phyloP scores from a whole-genome alignment of 2,113 vertebrate genomes.

The Anhinga anhinga region DNA sequence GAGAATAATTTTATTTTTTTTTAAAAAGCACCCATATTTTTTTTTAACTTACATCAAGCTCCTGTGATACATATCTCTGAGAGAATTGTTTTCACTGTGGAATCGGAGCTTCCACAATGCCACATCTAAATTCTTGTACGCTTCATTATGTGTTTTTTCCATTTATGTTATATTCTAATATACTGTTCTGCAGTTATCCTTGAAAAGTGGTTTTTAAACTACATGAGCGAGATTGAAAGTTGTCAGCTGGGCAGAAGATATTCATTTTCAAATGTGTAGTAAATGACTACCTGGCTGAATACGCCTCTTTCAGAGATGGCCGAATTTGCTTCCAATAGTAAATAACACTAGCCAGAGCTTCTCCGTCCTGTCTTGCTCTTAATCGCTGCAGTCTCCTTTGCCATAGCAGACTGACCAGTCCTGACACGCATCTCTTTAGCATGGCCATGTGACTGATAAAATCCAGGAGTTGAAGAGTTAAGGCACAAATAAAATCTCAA shows the following conservation, averaged over 20 bases:
- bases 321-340: neutral
- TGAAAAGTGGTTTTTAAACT: neutral
- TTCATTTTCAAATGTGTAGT: neutral
- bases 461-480: slow-evolving; percentile 44
- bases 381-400: neutral
- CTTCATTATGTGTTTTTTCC: neutral
- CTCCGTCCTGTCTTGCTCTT: neutral
- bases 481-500: slow-evolving; percentile 44
- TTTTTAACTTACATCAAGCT: neutral
- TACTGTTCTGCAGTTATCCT: neutral
- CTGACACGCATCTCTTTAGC: neutral
- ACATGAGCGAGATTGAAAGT: neutral
- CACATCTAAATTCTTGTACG: too few relatives aligned
- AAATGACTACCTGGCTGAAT: neutral
- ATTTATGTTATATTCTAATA: neutral
- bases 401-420: neutral
- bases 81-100: neutral
- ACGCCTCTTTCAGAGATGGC: neutral
- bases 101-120: neutral
- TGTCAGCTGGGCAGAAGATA: neutral
- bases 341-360: neutral
- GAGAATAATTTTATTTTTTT: neutral
- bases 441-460: neutral
- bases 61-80: accelerated
- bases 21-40: neutral